Conservation (phyloP, 2,113 vertebrate genomes). For the Tragelaphus scriptus region DNA sequence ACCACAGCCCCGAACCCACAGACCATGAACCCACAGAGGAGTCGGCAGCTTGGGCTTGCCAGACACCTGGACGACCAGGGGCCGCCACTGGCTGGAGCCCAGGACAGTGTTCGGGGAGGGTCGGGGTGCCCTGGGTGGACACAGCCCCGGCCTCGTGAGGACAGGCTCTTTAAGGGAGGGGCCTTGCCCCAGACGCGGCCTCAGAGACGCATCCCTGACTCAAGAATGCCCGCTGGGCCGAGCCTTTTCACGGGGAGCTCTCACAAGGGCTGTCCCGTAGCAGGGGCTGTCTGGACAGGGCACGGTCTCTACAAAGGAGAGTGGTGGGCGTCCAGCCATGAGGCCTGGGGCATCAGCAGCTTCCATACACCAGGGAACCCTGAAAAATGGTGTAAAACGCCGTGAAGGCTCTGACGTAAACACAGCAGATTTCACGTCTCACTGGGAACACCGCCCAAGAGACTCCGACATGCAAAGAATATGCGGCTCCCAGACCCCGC, state of each 20-base stretch:
- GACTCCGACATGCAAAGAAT: fast-evolving
- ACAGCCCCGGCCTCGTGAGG: fast-evolving
- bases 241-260: background rate
- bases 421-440: fast-evolving
- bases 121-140: fast-evolving
- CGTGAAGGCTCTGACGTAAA: fast-evolving
- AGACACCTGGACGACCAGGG: background rate
- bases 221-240: background rate
- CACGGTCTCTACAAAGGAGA: background rate
- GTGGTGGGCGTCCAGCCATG: fast-evolving
- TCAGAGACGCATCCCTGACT: fast-evolving
- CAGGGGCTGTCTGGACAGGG: fast-evolving
- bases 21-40: background rate
- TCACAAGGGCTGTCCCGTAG: fast-evolving
- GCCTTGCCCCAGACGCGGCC: background rate
- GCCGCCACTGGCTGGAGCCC: background rate
- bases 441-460: fast-evolving
- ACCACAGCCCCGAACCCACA: background rate
- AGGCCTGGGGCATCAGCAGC: background rate
- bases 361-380: background rate
- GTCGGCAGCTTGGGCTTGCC: background rate
- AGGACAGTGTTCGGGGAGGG: fast-evolving
- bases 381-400: background rate
- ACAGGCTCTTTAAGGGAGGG: background rate
- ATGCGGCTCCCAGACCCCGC: fast-evolving